Conservation (phyloP, 2,888 invertebrate genomes). For the Papilio demoleus region DNA sequence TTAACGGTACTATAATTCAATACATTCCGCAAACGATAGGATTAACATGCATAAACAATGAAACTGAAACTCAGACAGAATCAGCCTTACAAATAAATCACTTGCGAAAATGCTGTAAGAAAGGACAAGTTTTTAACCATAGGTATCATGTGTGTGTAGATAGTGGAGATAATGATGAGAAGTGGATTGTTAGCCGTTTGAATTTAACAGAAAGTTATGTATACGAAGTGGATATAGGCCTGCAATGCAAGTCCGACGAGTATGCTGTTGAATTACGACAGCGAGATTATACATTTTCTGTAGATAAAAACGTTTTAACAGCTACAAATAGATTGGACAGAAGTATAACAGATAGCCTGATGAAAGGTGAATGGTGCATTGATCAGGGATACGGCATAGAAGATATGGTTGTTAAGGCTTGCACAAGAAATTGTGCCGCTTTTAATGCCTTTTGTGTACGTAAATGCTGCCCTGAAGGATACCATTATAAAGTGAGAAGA, state of each 20-base stretch:
- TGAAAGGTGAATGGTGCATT: slow-evolving; percentile 73
- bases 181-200: slow-evolving; percentile 57
- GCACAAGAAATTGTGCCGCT: slow-evolving; percentile 60
- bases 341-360: slow-evolving; percentile 46
- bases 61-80: slow-evolving; percentile 49
- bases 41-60: slow-evolving; percentile 60
- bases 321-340: slow-evolving; percentile 51
- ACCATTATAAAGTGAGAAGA: slow-evolving; percentile 67
- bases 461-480: slow-evolving; percentile 82
- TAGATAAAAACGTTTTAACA: slow-evolving; percentile 61
- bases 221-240: slow-evolving; percentile 63
- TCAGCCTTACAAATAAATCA: slow-evolving; percentile 55
- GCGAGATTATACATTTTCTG: slow-evolving; percentile 55
- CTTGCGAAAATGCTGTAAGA: slow-evolving; percentile 73
- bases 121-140: slow-evolving; percentile 66
- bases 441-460: slow-evolving; percentile 73
- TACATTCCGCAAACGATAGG: slow-evolving; percentile 66
- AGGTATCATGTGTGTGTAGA: slow-evolving; percentile 63
- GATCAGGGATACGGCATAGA: slow-evolving; percentile 58
- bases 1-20: slow-evolving; percentile 59
- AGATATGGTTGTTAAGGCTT: slow-evolving; percentile 65
- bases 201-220: slow-evolving; percentile 54
- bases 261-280: slow-evolving; percentile 66
- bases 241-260: slow-evolving; percentile 66
- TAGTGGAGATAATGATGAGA: slow-evolving; percentile 50